Conservation (phyloP, 2,797 vertebrate genomes). For the Fringilla coelebs region DNA sequence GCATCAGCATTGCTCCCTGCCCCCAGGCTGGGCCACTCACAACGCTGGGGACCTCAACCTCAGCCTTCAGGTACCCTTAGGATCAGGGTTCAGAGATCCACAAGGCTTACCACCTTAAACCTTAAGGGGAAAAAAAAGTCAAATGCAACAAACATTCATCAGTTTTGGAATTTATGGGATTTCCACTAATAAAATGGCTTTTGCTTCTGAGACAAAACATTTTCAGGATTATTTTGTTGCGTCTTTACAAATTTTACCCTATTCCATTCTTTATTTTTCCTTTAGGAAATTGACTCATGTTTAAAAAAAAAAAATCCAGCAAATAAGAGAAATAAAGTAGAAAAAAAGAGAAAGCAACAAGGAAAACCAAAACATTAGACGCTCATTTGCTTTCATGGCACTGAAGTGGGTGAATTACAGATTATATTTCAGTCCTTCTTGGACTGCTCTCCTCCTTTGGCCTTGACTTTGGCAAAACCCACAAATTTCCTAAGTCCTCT, state of each 20-base stretch:
- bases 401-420: not conserved
- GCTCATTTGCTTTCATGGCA: not conserved
- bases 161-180: too few species aligned
- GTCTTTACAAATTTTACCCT: not conserved
- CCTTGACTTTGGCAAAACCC: not conserved
- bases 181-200: not conserved
- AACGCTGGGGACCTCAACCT: not conserved
- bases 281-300: not conserved
- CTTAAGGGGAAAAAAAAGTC: not conserved
- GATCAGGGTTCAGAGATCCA: not conserved
- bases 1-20: not conserved
- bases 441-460: not conserved
- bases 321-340: not conserved
- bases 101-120: not conserved
- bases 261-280: not conserved
- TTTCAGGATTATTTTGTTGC: not conserved
- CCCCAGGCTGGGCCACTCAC: not conserved
- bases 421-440: not conserved
- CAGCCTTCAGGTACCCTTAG: not conserved
- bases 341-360: not conserved
- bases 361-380: not conserved
- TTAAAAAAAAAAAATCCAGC: not conserved
- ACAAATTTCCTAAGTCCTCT: not conserved
- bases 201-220: not conserved
- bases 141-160: too few species aligned